Conservation (phyloP, 2,888 invertebrate genomes). For the Argyresthia goedartella region DNA sequence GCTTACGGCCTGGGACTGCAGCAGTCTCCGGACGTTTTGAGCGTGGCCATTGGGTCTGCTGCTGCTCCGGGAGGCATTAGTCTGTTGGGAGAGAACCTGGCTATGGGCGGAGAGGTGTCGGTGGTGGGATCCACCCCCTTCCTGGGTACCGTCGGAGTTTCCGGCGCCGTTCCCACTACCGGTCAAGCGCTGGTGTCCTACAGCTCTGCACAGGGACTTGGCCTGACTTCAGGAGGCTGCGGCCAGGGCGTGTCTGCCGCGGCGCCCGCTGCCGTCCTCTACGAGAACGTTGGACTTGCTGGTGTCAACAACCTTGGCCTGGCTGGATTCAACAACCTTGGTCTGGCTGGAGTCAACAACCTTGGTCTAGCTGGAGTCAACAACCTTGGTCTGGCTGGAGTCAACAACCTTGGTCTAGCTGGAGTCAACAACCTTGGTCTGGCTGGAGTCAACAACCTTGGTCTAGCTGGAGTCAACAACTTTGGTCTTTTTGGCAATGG, state of each 20-base stretch:
- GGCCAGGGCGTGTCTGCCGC: background rate
- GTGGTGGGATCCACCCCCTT: slow-evolving; percentile 16
- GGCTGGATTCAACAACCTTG: too few relatives aligned
- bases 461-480: background rate
- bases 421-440: background rate
- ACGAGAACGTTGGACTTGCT: too few relatives aligned
- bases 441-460: background rate
- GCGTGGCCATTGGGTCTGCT: slow-evolving; percentile 24
- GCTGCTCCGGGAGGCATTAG: slow-evolving; percentile 26
- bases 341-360: too few relatives aligned
- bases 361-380: too few relatives aligned
- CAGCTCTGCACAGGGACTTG: background rate
- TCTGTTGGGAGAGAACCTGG: slow-evolving; percentile 24
- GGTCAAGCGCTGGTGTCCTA: background rate
- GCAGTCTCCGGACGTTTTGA: slow-evolving; percentile 12
- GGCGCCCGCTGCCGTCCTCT: too few relatives aligned
- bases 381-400: background rate
- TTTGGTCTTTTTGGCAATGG: background rate
- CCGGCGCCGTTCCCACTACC: slow-evolving; percentile 14
- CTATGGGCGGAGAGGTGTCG: slow-evolving; percentile 13
- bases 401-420: background rate
- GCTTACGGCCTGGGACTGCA: too few relatives aligned
- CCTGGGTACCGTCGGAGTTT: slow-evolving; percentile 19
- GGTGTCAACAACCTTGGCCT: too few relatives aligned
- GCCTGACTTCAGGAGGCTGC: background rate